Percentiles rank a stretch among this genome's conserved stretches.
Conservation (phyloP, 2,113 vertebrate genomes). For the Heloderma charlesbogerti region DNA sequence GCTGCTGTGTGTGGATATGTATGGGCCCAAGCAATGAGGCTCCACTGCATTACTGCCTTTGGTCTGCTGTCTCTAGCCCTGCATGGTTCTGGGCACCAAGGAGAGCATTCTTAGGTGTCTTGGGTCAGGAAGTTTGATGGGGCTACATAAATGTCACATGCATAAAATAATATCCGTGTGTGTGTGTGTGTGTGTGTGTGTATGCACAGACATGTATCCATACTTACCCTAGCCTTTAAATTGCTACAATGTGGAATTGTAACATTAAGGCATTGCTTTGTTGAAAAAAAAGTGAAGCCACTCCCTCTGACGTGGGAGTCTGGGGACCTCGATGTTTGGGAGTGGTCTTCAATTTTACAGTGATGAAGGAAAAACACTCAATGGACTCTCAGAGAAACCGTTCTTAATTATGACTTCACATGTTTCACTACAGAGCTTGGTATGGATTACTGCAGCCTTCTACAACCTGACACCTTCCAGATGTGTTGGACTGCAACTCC, state of each 20-base stretch:
- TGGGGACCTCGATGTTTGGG: background rate
- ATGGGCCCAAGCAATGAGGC: background rate
- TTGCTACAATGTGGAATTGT: background rate
- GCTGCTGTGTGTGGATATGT: background rate
- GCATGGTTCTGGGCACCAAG: background rate
- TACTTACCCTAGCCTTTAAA: background rate
- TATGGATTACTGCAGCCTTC: background rate
- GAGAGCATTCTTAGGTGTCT: background rate
- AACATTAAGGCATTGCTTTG: background rate
- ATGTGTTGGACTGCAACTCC: no score
- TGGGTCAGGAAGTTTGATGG: background rate
- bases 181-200: background rate
- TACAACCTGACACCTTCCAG: no score
- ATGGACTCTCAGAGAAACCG: background rate
- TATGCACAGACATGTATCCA: background rate
- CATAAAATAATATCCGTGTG: background rate
- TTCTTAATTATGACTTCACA: slow-evolving; percentile 10
- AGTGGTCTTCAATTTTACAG: background rate
- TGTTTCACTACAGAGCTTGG: background rate
- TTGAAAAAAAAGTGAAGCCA: background rate
- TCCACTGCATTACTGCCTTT: background rate
- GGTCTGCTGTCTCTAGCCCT: background rate
- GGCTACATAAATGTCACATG: background rate
- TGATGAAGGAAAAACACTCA: background rate
- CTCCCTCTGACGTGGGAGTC: background rate